These are phyloP conservation scores for Prolemur simus DNA, from an alignment of 2,113 vertebrate genomes.

Conservation along the genomic window DNA sequence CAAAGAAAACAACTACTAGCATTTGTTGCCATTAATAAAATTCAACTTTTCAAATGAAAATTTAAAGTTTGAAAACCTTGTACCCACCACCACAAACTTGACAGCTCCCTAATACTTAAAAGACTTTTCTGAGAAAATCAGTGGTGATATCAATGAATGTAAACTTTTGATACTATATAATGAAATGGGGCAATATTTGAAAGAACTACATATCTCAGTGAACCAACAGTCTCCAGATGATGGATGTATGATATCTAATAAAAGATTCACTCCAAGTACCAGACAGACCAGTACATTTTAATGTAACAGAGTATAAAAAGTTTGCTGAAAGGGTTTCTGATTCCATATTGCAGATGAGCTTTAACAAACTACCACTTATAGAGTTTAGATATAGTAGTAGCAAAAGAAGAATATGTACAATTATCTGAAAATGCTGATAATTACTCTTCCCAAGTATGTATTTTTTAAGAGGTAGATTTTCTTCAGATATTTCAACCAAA, in stretches of 20 bases:
- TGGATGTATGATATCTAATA: not conserved
- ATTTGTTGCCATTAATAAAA: slow-evolving; percentile 1
- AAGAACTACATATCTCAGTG: not conserved
- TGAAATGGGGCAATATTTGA: not conserved
- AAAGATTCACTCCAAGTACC: not conserved
- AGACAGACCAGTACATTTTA: slow-evolving; percentile 4
- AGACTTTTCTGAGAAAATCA: not conserved
- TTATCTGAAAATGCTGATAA: not conserved
- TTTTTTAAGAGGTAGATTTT: not conserved
- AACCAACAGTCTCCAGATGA: not conserved
- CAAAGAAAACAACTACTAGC: not conserved
- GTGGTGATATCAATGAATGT: not conserved
- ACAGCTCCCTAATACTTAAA: not conserved
- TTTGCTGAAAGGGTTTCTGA: not conserved
- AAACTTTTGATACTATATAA: not conserved
- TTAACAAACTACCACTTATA: not conserved
- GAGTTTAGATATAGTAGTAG: not conserved
- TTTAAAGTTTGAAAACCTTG: not conserved
- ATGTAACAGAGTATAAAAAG: not conserved
- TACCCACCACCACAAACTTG: not conserved
- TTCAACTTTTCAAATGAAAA: slow-evolving; percentile 14
- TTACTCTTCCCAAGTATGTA: not conserved
- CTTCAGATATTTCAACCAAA: slow-evolving; percentile 8
- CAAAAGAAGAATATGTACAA: not conserved
- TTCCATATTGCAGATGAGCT: not conserved